phyloP scores from a whole-genome alignment of 2,888 invertebrate species.

The Autographa gamma region DNA sequence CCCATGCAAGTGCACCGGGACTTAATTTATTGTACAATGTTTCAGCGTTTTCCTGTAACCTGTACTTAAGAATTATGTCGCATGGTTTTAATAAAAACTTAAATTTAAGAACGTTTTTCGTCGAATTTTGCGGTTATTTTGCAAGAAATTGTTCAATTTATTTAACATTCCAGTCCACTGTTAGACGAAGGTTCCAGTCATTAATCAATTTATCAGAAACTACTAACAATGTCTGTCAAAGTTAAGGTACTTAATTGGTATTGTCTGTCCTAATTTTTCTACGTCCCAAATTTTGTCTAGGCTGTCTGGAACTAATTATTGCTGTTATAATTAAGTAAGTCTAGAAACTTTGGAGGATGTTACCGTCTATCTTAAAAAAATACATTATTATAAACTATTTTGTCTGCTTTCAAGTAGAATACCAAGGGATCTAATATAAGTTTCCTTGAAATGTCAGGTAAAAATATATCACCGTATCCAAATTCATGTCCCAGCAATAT shows the following conservation, averaged over 20 bases:
- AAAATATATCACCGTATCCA: neutral
- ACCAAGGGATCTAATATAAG: neutral
- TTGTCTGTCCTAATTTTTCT: neutral
- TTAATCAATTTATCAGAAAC: neutral
- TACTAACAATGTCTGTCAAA: neutral
- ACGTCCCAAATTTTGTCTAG: no score
- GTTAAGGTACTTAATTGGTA: neutral
- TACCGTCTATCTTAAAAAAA: neutral
- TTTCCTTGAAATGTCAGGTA: neutral
- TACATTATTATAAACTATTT: neutral
- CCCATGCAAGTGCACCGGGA: slow-evolving; percentile 74
- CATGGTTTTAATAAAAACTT: neutral
- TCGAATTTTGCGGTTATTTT: neutral
- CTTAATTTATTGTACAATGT: slow-evolving; percentile 70
- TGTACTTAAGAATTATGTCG: neutral
- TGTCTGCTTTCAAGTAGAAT: neutral
- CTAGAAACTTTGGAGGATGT: no score
- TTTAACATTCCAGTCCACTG: no score
- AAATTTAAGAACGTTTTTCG: neutral
- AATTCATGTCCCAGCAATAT: neutral
- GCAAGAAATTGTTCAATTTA: no score
- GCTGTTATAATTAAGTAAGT: no score
- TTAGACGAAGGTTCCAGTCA: no score
- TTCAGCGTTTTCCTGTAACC: neutral
- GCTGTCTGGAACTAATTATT: no score